phyloP scores from a whole-genome alignment of 2,888 invertebrate species.

The Hesperia comma region DNA sequence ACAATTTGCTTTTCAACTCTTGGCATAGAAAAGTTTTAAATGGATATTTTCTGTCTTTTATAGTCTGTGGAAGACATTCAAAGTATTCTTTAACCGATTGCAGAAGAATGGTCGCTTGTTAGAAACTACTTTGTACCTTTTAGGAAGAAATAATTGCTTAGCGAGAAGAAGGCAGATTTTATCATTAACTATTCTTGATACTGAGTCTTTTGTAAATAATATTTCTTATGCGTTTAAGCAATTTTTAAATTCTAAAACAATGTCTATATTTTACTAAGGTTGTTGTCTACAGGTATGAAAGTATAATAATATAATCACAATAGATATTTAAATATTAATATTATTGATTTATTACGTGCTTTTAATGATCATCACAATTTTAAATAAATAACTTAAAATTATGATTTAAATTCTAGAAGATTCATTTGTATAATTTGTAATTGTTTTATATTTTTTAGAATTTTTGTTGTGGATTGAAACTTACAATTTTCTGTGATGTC shows the following conservation, averaged over 20 bases:
- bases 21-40: constrained; percentile 22
- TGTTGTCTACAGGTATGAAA: constrained; percentile 17
- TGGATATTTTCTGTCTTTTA: not conserved
- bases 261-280: constrained; percentile 18
- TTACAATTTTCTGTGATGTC: constrained; percentile 31
- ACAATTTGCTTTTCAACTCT: constrained; percentile 20
- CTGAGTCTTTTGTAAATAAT: constrained; percentile 73
- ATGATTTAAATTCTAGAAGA: constrained; percentile 6
- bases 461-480: constrained; percentile 14
- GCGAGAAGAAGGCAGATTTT: constrained; percentile 54
- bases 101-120: constrained; percentile 19
- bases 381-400: not conserved
- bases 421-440: constrained; percentile 1
- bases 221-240: constrained; percentile 48
- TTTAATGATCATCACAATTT: constrained; percentile 3
- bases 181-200: constrained; percentile 75
- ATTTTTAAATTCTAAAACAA: constrained; percentile 22
- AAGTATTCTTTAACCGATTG: constrained; percentile 1
- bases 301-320: constrained; percentile 10
- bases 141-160: constrained; percentile 57
- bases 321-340: constrained; percentile 1
- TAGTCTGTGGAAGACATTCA: not conserved
- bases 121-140: constrained; percentile 45
- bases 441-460: constrained; percentile 1
- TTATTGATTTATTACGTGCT: not conserved